phyloP scores from a whole-genome alignment of 2,888 invertebrate species.

The Aquatica leii region DNA sequence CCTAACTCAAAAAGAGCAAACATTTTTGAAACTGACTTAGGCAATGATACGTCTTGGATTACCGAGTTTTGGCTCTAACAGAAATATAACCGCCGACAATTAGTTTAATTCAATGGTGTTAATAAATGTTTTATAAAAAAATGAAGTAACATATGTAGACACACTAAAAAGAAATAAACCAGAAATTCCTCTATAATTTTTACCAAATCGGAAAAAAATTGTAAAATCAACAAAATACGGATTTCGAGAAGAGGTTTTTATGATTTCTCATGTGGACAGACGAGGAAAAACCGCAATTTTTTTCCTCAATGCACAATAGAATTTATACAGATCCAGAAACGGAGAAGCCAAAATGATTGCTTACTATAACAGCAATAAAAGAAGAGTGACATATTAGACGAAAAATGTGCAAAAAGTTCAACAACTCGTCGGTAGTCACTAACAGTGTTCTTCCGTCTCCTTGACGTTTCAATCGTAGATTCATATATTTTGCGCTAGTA shows the following conservation, averaged over 20 bases:
- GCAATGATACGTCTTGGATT: slow-evolving; percentile 22
- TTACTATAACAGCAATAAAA: slow-evolving; percentile 23
- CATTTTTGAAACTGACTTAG: slow-evolving; percentile 22
- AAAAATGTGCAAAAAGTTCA: slow-evolving; percentile 21
- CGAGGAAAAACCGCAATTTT: slow-evolving; percentile 32
- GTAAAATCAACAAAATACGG: slow-evolving; percentile 39
- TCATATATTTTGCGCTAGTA: background rate
- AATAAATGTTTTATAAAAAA: slow-evolving; percentile 33
- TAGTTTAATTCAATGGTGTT: slow-evolving; percentile 43
- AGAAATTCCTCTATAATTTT: slow-evolving; percentile 6
- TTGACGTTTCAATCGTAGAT: slow-evolving; percentile 2
- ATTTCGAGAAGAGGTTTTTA: slow-evolving; percentile 37
- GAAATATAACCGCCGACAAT: slow-evolving; percentile 47
- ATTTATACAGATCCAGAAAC: slow-evolving; percentile 33
- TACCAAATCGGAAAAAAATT: background rate
- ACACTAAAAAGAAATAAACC: slow-evolving; percentile 22
- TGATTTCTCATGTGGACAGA: slow-evolving; percentile 43
- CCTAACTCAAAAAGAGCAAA: slow-evolving; percentile 10
- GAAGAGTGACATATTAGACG: slow-evolving; percentile 23
- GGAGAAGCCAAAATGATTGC: slow-evolving; percentile 26
- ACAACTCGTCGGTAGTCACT: background rate
- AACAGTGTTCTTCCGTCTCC: background rate
- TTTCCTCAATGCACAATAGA: slow-evolving; percentile 28
- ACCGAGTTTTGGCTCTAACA: slow-evolving; percentile 33
- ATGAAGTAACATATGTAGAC: slow-evolving; percentile 37